These are phyloP conservation scores for Threskiornis aethiopicus DNA, from an alignment of 2,797 vertebrate species.

Conservation along the genomic window DNA sequence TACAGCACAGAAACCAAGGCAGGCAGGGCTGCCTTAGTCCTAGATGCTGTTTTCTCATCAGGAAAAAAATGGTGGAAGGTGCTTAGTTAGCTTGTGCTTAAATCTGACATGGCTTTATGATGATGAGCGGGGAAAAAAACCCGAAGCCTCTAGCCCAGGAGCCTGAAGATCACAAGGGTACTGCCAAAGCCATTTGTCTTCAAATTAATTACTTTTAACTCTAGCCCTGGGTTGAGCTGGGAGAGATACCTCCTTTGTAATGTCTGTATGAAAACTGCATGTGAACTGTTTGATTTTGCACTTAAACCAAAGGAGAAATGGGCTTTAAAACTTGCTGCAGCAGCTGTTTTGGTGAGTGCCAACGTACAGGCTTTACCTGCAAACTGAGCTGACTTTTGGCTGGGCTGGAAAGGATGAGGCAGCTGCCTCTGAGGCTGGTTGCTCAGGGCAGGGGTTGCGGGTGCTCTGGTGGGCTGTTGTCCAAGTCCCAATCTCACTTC, in stretches of 20 bases:
- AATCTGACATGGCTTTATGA: background rate
- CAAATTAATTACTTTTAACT: background rate
- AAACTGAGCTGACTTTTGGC: background rate
- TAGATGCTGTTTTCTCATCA: background rate
- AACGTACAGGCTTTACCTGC: background rate
- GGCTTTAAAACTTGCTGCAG: background rate
- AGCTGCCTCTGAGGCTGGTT: background rate
- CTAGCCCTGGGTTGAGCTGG: background rate
- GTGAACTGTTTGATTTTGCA: background rate
- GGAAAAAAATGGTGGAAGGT: background rate
- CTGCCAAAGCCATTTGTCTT: background rate
- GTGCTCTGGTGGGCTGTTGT: background rate
- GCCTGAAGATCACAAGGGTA: background rate
- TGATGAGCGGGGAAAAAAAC: background rate
- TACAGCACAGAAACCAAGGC: background rate
- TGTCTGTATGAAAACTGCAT: background rate
- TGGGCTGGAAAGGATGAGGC: background rate
- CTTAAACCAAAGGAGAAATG: conserved; percentile 39
- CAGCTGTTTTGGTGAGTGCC: background rate
- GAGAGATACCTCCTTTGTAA: background rate
- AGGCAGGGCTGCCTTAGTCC: background rate
- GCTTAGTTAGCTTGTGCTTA: background rate
- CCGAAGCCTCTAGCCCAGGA: background rate
- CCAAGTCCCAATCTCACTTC: background rate
- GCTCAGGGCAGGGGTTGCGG: background rate